Conservation (phyloP, 2,888 invertebrate species). For the Troilus luridus region DNA sequence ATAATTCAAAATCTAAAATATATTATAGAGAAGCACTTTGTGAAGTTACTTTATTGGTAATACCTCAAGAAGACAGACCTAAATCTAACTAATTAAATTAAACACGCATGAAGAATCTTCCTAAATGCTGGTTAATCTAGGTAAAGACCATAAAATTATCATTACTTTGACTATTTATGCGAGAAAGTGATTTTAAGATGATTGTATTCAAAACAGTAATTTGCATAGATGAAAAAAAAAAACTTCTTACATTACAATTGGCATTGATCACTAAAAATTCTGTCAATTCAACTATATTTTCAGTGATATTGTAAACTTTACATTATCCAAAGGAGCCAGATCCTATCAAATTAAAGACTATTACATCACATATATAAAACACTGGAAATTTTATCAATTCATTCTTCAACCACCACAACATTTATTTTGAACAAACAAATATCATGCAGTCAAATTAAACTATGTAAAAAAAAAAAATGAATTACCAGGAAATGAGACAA, state of each 20-base stretch:
- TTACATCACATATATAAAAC: neutral
- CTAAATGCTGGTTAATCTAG: neutral
- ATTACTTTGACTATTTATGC: neutral
- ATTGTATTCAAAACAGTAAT: neutral
- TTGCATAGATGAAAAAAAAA: neutral
- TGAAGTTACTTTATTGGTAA: neutral
- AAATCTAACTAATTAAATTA: neutral
- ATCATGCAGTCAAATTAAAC: neutral
- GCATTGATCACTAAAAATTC: neutral
- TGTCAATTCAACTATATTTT: neutral
- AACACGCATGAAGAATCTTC: neutral
- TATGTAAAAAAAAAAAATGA: neutral
- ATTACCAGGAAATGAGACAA: slow-evolving; percentile 65
- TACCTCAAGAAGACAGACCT: neutral
- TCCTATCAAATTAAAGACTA: neutral
- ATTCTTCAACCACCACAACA: neutral
- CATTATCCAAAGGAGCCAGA: no score
- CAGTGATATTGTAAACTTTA: no score
- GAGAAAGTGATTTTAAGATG: neutral
- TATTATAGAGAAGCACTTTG: neutral
- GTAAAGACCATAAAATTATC: neutral
- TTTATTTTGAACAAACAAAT: neutral
- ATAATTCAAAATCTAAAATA: neutral
- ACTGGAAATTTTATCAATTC: neutral
- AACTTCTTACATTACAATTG: neutral